Evolutionary conservation across 1,140 invertebrate species (phyloP).

Genomic region (Arion vulgaris): DNA sequence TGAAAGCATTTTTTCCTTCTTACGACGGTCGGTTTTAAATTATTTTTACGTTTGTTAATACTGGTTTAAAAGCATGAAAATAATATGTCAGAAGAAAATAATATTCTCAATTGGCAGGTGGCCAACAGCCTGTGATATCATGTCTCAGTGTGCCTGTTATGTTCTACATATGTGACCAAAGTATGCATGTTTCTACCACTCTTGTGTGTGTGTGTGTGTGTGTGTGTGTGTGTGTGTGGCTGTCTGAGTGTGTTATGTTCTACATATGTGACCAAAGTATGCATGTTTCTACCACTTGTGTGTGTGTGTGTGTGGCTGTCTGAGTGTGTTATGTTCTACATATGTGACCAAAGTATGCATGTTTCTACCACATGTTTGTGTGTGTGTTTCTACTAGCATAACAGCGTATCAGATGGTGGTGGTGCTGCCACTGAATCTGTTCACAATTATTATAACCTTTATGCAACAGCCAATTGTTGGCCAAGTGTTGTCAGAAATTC

Average conservation of each 20-base stretch:
- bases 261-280: slow-evolving; percentile 6
- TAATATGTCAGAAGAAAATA: slow-evolving; percentile 12
- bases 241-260: too few species aligned
- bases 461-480: neutral
- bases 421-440: neutral
- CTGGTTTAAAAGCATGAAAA: slow-evolving; percentile 17
- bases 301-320: too few species aligned
- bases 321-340: too few species aligned
- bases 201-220: slow-evolving; percentile 17
- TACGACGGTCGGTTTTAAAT: slow-evolving; percentile 2
- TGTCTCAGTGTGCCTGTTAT: slow-evolving; percentile 40
- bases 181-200: neutral
- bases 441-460: neutral
- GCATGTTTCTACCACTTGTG: too few species aligned
- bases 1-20: neutral
- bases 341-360: slow-evolving; percentile 13
- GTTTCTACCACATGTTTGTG: too few species aligned
- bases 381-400: slow-evolving; percentile 28
- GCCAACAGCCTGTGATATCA: slow-evolving; percentile 34
- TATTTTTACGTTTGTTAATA: slow-evolving; percentile 8
- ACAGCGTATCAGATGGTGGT: neutral
- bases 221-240: too few species aligned
- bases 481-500: neutral
- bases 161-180: slow-evolving; percentile 15
- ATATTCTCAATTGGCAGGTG: slow-evolving; percentile 31